A percentile compares a stretch with the other conserved stretches of the same genome.
Evolutionary conservation across 2,888 invertebrate species (phyloP).

Genomic region (Diplazon laetatorius): DNA sequence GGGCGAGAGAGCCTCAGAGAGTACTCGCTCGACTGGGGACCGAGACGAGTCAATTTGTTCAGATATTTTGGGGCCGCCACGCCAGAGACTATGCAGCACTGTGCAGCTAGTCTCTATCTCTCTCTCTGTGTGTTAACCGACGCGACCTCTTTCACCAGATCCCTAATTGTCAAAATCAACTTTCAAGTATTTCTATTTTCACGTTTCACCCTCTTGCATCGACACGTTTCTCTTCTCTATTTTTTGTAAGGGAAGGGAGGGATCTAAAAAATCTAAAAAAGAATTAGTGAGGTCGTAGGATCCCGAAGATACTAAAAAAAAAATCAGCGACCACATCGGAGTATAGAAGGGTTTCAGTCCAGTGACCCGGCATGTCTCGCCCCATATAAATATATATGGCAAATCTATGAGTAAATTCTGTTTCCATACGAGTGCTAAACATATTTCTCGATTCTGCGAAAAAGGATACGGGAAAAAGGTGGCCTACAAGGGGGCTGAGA

Average conservation of each 20-base stretch:
- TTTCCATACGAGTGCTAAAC: not conserved
- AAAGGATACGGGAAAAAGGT: too few species aligned
- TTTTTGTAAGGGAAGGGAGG: too few species aligned
- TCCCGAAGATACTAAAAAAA: too few species aligned
- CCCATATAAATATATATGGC: too few species aligned
- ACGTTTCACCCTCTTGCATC: constrained; percentile 14
- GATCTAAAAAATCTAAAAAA: too few species aligned
- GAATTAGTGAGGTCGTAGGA: too few species aligned
- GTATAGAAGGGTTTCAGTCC: too few species aligned
- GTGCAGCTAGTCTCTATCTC: constrained; percentile 12
- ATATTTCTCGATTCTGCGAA: not conserved
- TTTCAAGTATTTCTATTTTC: constrained; percentile 54
- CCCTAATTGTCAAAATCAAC: constrained; percentile 60
- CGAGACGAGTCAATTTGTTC: constrained; percentile 73
- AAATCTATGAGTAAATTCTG: not conserved
- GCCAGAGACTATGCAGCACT: constrained; percentile 57
- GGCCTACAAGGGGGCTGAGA: too few species aligned
- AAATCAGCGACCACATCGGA: too few species aligned
- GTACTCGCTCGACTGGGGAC: constrained; percentile 37
- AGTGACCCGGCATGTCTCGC: too few species aligned
- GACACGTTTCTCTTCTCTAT: constrained; percentile 17
- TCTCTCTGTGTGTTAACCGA: too few species aligned
- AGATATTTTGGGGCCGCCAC: constrained; percentile 71
- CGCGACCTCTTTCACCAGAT: constrained; percentile 52
- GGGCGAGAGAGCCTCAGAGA: constrained; percentile 17